Evolutionary conservation across 2,888 invertebrate species (phyloP), one percentile per base, ranked within the genome.

Genomic region (Epinotia bilunana): DNA sequence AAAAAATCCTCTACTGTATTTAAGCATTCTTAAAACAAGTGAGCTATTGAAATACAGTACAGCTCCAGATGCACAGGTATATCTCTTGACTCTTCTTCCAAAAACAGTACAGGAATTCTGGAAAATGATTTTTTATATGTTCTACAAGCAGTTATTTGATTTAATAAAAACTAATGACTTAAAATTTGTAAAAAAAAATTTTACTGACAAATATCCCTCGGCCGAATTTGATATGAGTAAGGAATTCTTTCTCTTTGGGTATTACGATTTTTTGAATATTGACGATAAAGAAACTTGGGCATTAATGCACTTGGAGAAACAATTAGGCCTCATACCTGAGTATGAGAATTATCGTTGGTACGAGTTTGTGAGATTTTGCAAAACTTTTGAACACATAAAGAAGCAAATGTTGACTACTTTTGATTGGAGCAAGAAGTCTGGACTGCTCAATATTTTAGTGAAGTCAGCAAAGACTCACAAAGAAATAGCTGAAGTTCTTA

Each of bases 221-320:
- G 75, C 83, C 76, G 74, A 78, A 71, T 90, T 90, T 79, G 90
- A 90, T 81, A 86, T 80, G 77, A 70, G 60, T 13, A 53, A 73
- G n/a, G 13, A 77, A 0, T 91, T 90, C 78, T 86, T 85, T 78
- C 23, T 78, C 0, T 74, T 71, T 6, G 49, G 79, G 0, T 85
- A 80, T 71, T 87, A 83, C 74, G 74, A 80, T 43, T 74, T 88
- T 20, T 86, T 91, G 82, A 85, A 86, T 9, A n/a, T 39, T 16
- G 79, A 83, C 23, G 84, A 89, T 69, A 82, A 75, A 76, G 87
- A 90, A 80, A 58, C 72, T 60, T 90, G 90, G 90, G 89, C 89
- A n/a, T 76, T 88, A 20, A 76, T 78, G 28, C 84, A 90, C 53
- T 77, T 90, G 71, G 81, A 84, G 53, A 83, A 79, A 71, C 80